Percentiles rank a stretch among this genome's conserved stretches.
phyloP scores from a whole-genome alignment of 2,797 vertebrate genomes.

The Sebastes wilsoni region DNA sequence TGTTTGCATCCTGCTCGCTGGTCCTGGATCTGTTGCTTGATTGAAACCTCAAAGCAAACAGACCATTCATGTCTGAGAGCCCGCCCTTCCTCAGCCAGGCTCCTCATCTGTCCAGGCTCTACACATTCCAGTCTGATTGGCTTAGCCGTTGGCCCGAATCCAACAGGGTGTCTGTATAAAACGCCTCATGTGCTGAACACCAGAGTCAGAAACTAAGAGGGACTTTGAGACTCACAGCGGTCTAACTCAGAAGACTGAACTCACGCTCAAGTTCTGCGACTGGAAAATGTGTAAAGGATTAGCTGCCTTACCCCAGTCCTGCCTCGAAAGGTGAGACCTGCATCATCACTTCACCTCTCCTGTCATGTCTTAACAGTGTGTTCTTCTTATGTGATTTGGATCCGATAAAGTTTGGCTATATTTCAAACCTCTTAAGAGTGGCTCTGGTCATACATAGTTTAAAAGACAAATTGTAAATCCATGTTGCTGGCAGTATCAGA shows the following conservation, averaged over 20 bases:
- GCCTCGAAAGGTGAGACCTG: slow-evolving; percentile 89
- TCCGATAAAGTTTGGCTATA: neutral
- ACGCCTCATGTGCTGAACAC: slow-evolving; percentile 63
- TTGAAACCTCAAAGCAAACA: slow-evolving; percentile 60
- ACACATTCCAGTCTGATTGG: slow-evolving; percentile 85
- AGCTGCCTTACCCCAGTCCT: slow-evolving; percentile 90
- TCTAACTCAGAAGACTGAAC: slow-evolving; percentile 24
- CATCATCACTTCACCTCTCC: neutral
- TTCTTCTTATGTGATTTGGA: neutral
- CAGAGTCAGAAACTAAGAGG: slow-evolving; percentile 69
- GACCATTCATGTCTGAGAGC: slow-evolving; percentile 15
- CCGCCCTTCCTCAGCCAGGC: slow-evolving; percentile 45
- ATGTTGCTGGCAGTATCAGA: neutral
- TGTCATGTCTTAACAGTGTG: neutral
- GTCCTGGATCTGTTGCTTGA: slow-evolving; percentile 10
- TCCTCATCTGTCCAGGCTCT: slow-evolving; percentile 7
- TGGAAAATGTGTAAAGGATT: slow-evolving; percentile 94
- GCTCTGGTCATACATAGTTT: neutral
- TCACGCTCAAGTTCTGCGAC: slow-evolving; percentile 32
- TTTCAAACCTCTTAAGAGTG: neutral
- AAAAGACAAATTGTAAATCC: neutral
- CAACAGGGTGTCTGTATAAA: slow-evolving; percentile 80
- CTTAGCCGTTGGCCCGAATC: slow-evolving; percentile 70
- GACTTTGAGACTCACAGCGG: slow-evolving; percentile 31
- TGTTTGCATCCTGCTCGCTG: slow-evolving; percentile 20